These are phyloP conservation scores for Danio choprae DNA, from an alignment of 2,797 vertebrate species.

Conservation along the genomic window DNA sequence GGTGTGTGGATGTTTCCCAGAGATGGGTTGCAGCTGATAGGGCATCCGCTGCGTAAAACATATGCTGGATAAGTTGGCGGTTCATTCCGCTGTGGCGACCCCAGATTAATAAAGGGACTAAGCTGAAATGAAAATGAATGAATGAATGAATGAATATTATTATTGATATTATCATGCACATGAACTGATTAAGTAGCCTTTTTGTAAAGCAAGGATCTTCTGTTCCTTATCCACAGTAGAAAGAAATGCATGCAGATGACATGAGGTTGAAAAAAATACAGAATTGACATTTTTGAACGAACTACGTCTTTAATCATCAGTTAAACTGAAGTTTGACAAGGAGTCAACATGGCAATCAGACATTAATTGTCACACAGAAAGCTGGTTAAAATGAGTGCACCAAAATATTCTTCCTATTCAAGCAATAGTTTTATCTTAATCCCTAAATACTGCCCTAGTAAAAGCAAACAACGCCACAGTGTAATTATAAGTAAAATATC, in stretches of 20 bases:
- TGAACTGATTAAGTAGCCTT: not conserved
- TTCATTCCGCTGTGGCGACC: too few relatives aligned
- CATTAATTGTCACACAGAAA: not conserved
- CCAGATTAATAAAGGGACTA: too few relatives aligned
- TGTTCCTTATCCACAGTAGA: not conserved
- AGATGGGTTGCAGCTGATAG: too few relatives aligned
- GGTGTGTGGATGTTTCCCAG: too few relatives aligned
- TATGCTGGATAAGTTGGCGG: too few relatives aligned
- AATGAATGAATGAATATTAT: too few relatives aligned
- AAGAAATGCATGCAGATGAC: not conserved
- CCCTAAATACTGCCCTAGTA: not conserved
- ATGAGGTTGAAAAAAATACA: not conserved
- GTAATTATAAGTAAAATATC: not conserved
- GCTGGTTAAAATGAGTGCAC: not conserved
- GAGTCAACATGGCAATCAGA: too few relatives aligned
- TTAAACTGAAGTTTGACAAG: not conserved
- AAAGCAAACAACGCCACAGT: not conserved
- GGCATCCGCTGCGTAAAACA: too few relatives aligned
- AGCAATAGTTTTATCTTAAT: not conserved
- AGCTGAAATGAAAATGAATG: too few relatives aligned
- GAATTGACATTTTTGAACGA: not conserved
- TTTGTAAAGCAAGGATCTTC: not conserved
- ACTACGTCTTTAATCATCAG: not conserved
- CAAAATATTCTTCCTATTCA: not conserved
- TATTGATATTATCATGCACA: too few relatives aligned